A percentile compares a stretch with the other conserved stretches of the same genome.
phyloP scores from a whole-genome alignment of 2,113 vertebrate species.

The Athene noctua region DNA sequence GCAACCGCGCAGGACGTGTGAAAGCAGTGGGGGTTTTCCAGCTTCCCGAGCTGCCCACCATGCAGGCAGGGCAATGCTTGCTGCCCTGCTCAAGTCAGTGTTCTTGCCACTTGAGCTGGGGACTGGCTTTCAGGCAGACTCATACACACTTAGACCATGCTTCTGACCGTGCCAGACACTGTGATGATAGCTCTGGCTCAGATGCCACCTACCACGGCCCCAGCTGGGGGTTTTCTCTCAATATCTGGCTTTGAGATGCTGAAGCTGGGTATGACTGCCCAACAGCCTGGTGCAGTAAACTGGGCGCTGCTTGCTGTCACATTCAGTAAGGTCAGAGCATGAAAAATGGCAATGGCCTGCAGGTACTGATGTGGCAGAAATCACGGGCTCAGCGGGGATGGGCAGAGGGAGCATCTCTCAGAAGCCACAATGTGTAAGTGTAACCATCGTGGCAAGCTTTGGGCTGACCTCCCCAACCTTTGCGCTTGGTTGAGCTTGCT shows the following conservation, averaged over 20 bases:
- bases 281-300: not conserved
- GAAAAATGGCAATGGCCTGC: not conserved
- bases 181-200: not conserved
- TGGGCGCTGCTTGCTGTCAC: not conserved
- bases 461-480: not conserved
- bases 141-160: not conserved
- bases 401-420: not conserved
- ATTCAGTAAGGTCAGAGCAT: not conserved
- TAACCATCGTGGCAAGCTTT: not conserved
- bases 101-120: not conserved
- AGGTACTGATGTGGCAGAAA: not conserved
- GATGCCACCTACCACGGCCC: not conserved
- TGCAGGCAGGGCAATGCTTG: not conserved
- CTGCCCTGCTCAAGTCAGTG: not conserved
- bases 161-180: not conserved
- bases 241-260: not conserved
- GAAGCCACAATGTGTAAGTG: not conserved
- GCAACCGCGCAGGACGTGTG: fast-evolving
- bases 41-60: not conserved
- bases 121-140: not conserved
- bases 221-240: not conserved
- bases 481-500: not conserved
- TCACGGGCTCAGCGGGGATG: not conserved
- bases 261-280: not conserved
- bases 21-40: not conserved